A percentile compares a stretch with the other conserved stretches of the same genome.
Evolutionary conservation across 2,888 invertebrate species (phyloP).

Genomic region (Stenolophus ochropezus): DNA sequence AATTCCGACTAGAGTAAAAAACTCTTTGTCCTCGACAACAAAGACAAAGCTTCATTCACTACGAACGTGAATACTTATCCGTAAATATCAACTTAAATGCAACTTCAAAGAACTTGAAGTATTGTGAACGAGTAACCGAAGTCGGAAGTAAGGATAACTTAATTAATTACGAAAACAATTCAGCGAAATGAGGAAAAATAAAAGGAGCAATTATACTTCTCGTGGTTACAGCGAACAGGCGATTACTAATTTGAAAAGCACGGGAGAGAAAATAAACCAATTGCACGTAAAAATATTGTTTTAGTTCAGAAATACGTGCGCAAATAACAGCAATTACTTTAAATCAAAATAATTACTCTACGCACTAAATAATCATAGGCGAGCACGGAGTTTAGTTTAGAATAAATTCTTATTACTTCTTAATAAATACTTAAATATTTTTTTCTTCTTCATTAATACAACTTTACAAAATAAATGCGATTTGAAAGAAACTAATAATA

Average conservation of each 20-base stretch:
- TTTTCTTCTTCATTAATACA: too few species aligned
- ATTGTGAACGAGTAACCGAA: neutral
- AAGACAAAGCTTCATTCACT: neutral
- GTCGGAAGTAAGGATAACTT: neutral
- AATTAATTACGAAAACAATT: neutral
- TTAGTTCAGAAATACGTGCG: neutral
- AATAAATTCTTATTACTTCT: too few species aligned
- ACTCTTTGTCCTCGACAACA: neutral
- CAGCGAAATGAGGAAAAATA: conserved; percentile 2
- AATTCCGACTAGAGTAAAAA: neutral
- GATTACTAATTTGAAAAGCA: neutral
- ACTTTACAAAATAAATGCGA: too few species aligned
- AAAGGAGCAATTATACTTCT: neutral
- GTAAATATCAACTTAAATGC: neutral
- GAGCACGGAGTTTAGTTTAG: too few species aligned
- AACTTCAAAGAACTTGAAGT: neutral
- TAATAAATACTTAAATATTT: too few species aligned
- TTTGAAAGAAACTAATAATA: too few species aligned
- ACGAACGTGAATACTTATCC: neutral
- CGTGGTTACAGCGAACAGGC: neutral
- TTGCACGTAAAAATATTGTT: neutral
- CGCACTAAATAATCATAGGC: too few species aligned
- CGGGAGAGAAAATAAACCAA: conserved; percentile 13
- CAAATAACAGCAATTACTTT: conserved; percentile 11
- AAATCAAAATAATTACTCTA: too few species aligned